Base-by-base conservation (phyloP, 2,797 vertebrate species). In the Platyrinchus mystaceus region DNA sequence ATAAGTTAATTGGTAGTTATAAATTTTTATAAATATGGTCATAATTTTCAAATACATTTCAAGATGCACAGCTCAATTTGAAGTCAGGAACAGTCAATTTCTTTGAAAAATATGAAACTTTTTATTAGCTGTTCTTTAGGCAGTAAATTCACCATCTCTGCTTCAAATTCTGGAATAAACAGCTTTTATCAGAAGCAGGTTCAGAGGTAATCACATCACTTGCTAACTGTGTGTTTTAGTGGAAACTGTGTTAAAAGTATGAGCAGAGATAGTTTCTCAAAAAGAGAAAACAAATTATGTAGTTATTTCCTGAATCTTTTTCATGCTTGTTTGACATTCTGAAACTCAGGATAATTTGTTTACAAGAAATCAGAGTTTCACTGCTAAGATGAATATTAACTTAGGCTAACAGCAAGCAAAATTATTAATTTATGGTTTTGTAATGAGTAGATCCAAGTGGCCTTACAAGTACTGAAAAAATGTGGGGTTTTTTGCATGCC, bases 311-410 rank as follows among this genome's bases (percentile, higher is more conserved):
- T 87, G 67, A 90, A 70, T 84, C 70, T 87, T 95, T 95, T 94
- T 90, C 37, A 92, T 94, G 86, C 53, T 82, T 90, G 34, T 87
- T 86, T 19, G 7, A 79, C 59, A 62, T 92, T 76, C 55, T 84
- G 84, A 87, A 94, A 92, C 78, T 95, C 86, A 63, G 89, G 36
- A 92, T 95, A 94, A 95, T 96, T 96, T 94, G 81, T 15, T 87
- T 84, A 70, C 70, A 78, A 66, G n/a, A 90, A 95, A 96, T 87
- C 84, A 82, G 80, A 71, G 30, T 94, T 94, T 89, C 62, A 73
- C 32, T 62, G 69, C 30, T 62, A 73, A 89, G 63, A 93, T 79
- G n/a, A 92, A 89, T 87, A 94, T 93, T 96, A 90, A 79, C 84
- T 94, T 62, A 28, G 26, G 27, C 88, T 66, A 93, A 64, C 74